Evolutionary conservation across 1,140 invertebrate species (phyloP).

Genomic region (Leptestheria dahalacensis): DNA sequence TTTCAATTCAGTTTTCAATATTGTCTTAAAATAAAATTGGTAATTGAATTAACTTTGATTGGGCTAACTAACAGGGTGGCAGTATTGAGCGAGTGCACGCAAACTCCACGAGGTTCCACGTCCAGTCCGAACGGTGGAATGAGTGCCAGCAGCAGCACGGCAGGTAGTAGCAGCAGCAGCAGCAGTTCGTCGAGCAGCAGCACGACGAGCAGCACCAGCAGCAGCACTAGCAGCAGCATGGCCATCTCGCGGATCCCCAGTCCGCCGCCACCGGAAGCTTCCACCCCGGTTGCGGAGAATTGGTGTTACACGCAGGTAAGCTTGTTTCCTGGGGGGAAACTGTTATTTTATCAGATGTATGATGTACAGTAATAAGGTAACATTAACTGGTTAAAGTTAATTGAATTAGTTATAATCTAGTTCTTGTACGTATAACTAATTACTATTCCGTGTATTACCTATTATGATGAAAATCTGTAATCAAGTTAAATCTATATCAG

Average conservation of each 20-base stretch:
- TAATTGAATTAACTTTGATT: too few relatives aligned
- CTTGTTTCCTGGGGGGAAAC: constrained; percentile 17
- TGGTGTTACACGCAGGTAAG: constrained; percentile 91
- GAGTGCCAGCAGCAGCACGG: constrained; percentile 37
- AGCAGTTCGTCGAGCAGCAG: constrained; percentile 10
- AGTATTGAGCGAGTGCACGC: constrained; percentile 70
- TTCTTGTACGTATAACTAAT: too few relatives aligned
- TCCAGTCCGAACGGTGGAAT: constrained; percentile 56
- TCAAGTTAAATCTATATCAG: too few relatives aligned
- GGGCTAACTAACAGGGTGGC: constrained; percentile 59
- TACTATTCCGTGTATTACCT: too few relatives aligned
- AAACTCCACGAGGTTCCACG: constrained; percentile 28
- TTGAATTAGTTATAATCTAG: too few relatives aligned
- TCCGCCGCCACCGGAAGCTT: constrained; percentile 75
- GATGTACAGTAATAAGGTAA: too few relatives aligned
- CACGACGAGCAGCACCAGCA: constrained; percentile 7
- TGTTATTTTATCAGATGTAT: too few relatives aligned
- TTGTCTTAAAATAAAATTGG: too few relatives aligned
- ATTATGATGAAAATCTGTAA: too few relatives aligned
- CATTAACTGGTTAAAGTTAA: too few relatives aligned
- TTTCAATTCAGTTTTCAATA: not conserved
- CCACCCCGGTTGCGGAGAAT: constrained; percentile 85
- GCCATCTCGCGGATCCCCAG: constrained; percentile 71
- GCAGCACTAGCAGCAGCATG: constrained; percentile 34
- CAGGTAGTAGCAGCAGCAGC: constrained; percentile 11